These are phyloP conservation scores for Rhynchophorus ferrugineus DNA, from an alignment of 1,140 invertebrate species.

Conservation along the genomic window DNA sequence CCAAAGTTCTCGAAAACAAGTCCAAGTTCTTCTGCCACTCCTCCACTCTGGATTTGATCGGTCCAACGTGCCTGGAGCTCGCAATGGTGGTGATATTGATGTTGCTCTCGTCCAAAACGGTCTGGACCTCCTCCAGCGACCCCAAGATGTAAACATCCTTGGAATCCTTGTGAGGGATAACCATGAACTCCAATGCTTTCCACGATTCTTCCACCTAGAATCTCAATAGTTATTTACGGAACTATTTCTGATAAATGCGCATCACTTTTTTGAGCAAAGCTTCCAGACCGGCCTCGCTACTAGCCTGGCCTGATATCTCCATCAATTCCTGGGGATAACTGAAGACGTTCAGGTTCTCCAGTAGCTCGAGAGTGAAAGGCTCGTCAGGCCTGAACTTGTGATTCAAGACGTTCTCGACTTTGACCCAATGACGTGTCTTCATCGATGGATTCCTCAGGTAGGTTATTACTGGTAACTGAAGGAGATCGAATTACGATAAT, in stretches of 20 bases:
- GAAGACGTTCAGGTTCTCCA: conserved; percentile 68
- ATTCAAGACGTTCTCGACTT: conserved; percentile 66
- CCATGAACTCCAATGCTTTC: conserved; percentile 68
- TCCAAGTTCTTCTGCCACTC: conserved; percentile 71
- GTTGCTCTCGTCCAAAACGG: conserved; percentile 73
- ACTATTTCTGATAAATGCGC: too few relatives aligned
- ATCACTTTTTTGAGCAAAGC: conserved; percentile 64
- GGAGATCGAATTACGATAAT: conserved; percentile 4
- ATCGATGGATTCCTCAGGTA: conserved; percentile 68
- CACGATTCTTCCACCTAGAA: conserved; percentile 69
- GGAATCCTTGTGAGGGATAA: conserved; percentile 68
- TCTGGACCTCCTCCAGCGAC: conserved; percentile 74
- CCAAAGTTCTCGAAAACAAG: conserved; percentile 66
- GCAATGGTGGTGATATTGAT: conserved; percentile 79
- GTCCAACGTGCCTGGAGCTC: conserved; percentile 73
- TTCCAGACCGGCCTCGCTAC: conserved; percentile 75
- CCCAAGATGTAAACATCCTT: conserved; percentile 78
- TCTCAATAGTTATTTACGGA: too few relatives aligned
- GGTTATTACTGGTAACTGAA: conserved; percentile 62
- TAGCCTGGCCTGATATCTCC: conserved; percentile 77
- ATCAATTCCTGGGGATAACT: conserved; percentile 62
- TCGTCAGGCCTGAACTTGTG: conserved; percentile 63
- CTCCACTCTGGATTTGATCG: conserved; percentile 70
- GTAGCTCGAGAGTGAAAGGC: conserved; percentile 53
- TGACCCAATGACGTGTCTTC: conserved; percentile 71